Evolutionary conservation across 2,797 vertebrate species (phyloP).

Genomic region (Pipistrellus nathusii): DNA sequence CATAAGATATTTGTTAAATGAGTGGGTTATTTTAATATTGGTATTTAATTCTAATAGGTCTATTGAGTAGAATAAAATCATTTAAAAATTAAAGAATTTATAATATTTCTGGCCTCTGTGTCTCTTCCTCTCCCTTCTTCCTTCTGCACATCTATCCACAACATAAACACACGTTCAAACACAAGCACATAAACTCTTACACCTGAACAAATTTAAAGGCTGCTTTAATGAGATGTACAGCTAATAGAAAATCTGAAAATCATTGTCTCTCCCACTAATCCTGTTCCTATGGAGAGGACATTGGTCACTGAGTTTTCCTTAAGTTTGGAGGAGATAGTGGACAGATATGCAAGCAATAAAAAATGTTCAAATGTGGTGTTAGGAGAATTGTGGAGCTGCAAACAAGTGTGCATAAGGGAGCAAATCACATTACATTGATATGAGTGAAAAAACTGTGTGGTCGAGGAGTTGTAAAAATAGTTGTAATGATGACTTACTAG

Average conservation of each 20-base stretch:
- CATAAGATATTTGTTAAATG: slow-evolving; percentile 24
- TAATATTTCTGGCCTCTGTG: background rate
- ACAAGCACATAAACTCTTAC: background rate
- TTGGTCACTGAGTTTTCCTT: background rate
- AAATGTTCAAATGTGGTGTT: background rate
- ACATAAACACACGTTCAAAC: background rate
- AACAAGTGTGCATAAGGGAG: background rate
- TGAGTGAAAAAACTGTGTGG: background rate
- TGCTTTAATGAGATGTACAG: background rate
- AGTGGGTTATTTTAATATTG: slow-evolving; percentile 36
- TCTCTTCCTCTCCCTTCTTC: background rate
- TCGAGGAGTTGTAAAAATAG: background rate
- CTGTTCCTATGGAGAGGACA: background rate
- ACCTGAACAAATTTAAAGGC: background rate
- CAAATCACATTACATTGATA: slow-evolving; percentile 12
- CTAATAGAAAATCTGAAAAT: background rate
- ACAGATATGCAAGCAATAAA: background rate
- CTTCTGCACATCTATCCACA: background rate
- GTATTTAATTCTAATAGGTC: background rate
- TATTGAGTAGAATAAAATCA: slow-evolving; percentile 20
- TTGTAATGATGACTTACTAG: background rate
- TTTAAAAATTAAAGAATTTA: background rate
- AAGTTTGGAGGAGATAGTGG: background rate
- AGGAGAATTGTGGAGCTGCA: background rate
- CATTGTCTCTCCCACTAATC: background rate